Evolutionary conservation across 2,888 invertebrate species (phyloP).

Genomic region (Mesorhabditis sp.): DNA sequence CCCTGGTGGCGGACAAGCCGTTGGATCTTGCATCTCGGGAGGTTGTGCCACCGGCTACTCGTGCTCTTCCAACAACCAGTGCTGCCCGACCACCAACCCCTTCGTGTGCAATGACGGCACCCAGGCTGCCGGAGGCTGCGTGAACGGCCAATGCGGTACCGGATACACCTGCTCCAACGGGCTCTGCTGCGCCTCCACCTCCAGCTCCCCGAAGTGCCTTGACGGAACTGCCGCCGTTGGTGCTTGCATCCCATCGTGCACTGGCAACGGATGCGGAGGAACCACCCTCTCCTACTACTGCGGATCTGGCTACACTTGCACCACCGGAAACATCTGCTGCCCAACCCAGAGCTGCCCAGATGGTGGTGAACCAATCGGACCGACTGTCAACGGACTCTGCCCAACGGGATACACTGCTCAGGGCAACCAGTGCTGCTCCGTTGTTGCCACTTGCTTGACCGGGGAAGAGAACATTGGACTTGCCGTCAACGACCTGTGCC

Average conservation of each 20-base stretch:
- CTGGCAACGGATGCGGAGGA: slow-evolving; percentile 42
- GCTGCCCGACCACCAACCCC: slow-evolving; percentile 38
- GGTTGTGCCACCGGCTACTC: slow-evolving; percentile 45
- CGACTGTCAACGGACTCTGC: slow-evolving; percentile 55
- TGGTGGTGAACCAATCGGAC: slow-evolving; percentile 50
- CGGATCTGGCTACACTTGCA: slow-evolving; percentile 55
- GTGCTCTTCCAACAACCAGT: slow-evolving; percentile 39
- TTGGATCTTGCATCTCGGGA: slow-evolving; percentile 42
- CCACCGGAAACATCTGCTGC: slow-evolving; percentile 57
- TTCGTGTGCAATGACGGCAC: slow-evolving; percentile 57
- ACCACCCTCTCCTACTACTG: slow-evolving; percentile 41
- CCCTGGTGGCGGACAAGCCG: slow-evolving; percentile 37
- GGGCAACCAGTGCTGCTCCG: slow-evolving; percentile 45
- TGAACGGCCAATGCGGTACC: slow-evolving; percentile 55
- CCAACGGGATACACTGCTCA: slow-evolving; percentile 48
- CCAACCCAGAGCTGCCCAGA: slow-evolving; percentile 49
- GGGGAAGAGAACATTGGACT: neutral
- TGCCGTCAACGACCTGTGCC: slow-evolving; percentile 36
- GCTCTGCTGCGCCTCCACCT: slow-evolving; percentile 54
- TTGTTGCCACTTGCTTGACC: slow-evolving; percentile 18
- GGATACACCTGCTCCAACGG: slow-evolving; percentile 57
- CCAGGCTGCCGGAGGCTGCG: slow-evolving; percentile 57
- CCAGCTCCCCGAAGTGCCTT: slow-evolving; percentile 46
- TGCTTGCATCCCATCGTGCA: slow-evolving; percentile 44
- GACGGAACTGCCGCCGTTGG: slow-evolving; percentile 52